A percentile compares a stretch with the other conserved stretches of the same genome.
Conservation (phyloP, 2,888 invertebrate genomes). For the Arrhopalites spinosus region DNA sequence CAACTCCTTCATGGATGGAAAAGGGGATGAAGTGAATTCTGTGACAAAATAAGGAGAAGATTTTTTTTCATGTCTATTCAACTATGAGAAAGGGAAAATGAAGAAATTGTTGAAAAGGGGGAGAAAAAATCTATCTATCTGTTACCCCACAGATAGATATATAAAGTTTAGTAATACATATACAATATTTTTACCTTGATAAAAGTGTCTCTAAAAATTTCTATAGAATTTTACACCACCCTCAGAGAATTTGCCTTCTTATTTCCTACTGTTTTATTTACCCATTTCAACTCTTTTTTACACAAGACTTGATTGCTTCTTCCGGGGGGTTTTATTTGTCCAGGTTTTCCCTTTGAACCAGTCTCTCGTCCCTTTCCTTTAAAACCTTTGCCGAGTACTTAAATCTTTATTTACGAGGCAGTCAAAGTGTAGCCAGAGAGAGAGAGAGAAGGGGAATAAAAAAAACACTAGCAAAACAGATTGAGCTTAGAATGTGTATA, state of each 20-base stretch:
- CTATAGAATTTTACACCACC: constrained; percentile 15
- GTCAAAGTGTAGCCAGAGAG: neutral
- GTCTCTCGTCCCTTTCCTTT: neutral
- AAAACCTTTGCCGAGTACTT: neutral
- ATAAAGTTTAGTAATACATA: no score
- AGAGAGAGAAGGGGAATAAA: neutral
- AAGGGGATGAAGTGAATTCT: neutral
- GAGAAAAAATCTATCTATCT: no score
- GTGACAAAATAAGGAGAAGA: constrained; percentile 12
- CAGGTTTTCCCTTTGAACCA: neutral
- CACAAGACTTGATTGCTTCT: neutral
- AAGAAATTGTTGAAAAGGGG: neutral
- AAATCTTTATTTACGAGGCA: constrained; percentile 13
- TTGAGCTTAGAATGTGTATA: neutral
- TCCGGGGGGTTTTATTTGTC: neutral
- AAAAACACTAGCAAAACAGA: neutral
- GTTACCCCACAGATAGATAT: no score
- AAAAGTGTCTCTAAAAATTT: neutral
- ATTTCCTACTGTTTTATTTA: constrained; percentile 23
- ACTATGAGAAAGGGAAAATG: constrained; percentile 14
- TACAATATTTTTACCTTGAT: no score
- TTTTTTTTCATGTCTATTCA: constrained; percentile 20
- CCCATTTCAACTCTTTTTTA: neutral
- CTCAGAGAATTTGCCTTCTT: constrained; percentile 17
- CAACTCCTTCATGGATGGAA: neutral